These are phyloP conservation scores for Apistogramma diplotaenia DNA, from an alignment of 2,113 vertebrate genomes.

Conservation along the genomic window DNA sequence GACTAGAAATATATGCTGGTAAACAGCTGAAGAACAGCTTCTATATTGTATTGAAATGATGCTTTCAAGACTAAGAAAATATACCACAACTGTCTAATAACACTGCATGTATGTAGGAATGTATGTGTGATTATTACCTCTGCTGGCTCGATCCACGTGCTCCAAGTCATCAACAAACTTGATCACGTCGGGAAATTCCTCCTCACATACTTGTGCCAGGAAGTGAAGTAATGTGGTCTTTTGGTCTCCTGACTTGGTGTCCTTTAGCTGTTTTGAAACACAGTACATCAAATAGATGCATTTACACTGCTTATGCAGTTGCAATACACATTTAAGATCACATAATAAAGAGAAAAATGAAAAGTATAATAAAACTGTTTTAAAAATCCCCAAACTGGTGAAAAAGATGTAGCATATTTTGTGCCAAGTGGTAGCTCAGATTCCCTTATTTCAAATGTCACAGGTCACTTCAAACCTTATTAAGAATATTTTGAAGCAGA, in stretches of 20 bases:
- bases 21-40: background rate
- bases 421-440: background rate
- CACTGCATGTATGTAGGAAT: background rate
- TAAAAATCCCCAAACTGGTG: background rate
- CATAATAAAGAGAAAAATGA: background rate
- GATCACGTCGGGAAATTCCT: slow-evolving; percentile 85
- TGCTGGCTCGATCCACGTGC: slow-evolving; percentile 92
- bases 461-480: background rate
- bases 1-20: background rate
- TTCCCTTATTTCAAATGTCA: background rate
- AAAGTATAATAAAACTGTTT: background rate
- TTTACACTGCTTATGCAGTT: background rate
- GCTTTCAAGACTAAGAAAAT: background rate
- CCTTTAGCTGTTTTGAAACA: slow-evolving; percentile 82
- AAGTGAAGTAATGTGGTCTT: slow-evolving; percentile 93
- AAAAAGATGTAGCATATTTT: background rate
- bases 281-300: background rate
- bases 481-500: background rate
- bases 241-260: slow-evolving; percentile 93
- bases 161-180: slow-evolving; percentile 87
- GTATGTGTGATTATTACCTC: slow-evolving; percentile 80
- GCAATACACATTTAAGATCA: too few species aligned
- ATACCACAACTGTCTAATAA: background rate
- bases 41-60: background rate
- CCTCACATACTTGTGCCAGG: slow-evolving; percentile 90